Evolutionary conservation across 2,888 invertebrate genomes (phyloP), one percentile per base, ranked within the genome.

Genomic region (Agrotis clavis): DNA sequence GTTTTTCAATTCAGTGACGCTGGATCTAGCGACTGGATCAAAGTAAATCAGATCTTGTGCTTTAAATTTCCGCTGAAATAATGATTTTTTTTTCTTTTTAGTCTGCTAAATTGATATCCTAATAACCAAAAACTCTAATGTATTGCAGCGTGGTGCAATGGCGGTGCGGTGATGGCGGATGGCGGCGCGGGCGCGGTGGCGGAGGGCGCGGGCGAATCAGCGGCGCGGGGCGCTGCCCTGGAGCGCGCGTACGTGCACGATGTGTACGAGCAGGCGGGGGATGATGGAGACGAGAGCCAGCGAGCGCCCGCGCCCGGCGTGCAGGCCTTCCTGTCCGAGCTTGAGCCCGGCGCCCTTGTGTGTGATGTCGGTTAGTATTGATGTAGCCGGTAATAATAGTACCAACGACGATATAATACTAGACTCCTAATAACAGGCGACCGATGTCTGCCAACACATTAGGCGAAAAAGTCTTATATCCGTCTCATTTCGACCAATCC

Each of bases 231-330:
- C 84, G 96, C 92, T 83, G 94, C 90, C 82, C 93, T 95, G 85
- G 95, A 95, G 90, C 94, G 94, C 94, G 98, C 99, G 82, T 99
- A 99, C 95, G 99, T 99, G 82, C 98, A 99, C 95, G 98, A 99
- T 95, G 99, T 99, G 82, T 99, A 99, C 97, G 98, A 99, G 92
- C 98, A 99, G 93, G 98, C 98, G 87, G 98, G 97, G 85, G 98
- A 98, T 88, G 94, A 97, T 56, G 96, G 94, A 68, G 96, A 95
- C 85, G 95, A 94, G 82, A 86, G 86, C 71, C 88, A 89, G 60
- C 89, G 91, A 19, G 90, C 92, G 83, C 93, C 93, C 78, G 94
- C 97, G 92, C 93, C 98, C 97, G 98, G 99, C 98, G 86, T 97
- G 97, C 89, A 98, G 98, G 88, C 98, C 90, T 99, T 99, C 95